phyloP scores from a whole-genome alignment of 2,113 vertebrate species.

The Mustela lutreola region DNA sequence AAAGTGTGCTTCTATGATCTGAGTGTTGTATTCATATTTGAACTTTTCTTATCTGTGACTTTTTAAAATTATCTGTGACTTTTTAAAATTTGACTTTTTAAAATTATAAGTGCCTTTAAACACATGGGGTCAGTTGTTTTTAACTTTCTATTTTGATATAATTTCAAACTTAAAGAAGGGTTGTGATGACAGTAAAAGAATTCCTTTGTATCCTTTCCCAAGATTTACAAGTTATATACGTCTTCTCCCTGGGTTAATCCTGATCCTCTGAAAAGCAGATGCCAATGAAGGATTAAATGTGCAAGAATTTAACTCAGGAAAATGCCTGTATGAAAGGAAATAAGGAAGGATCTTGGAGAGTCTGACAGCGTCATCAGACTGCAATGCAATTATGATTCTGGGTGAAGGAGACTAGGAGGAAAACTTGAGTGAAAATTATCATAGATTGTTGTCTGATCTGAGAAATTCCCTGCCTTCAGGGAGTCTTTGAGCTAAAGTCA shows the following conservation, averaged over 20 bases:
- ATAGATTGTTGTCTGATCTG: background rate
- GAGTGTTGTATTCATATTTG: background rate
- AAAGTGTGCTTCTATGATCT: background rate
- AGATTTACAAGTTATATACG: background rate
- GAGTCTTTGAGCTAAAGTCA: background rate
- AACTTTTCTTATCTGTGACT: background rate
- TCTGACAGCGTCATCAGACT: background rate
- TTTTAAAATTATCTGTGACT: background rate
- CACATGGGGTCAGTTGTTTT: background rate
- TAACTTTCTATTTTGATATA: background rate
- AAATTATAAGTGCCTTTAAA: background rate
- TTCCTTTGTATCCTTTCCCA: background rate
- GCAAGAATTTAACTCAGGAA: background rate
- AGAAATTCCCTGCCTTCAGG: background rate
- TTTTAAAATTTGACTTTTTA: no score
- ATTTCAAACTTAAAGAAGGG: constrained; percentile 6
- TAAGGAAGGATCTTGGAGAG: background rate
- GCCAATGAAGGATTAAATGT: background rate
- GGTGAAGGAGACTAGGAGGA: background rate
- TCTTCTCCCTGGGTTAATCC: background rate
- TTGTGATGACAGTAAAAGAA: background rate
- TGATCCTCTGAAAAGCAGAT: background rate
- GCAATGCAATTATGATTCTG: background rate
- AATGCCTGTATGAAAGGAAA: constrained; percentile 13
- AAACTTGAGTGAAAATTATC: background rate